Percentiles rank a stretch among this genome's conserved stretches.
Conservation (phyloP, 2,797 vertebrate species). For the Xenentodon cancila region DNA sequence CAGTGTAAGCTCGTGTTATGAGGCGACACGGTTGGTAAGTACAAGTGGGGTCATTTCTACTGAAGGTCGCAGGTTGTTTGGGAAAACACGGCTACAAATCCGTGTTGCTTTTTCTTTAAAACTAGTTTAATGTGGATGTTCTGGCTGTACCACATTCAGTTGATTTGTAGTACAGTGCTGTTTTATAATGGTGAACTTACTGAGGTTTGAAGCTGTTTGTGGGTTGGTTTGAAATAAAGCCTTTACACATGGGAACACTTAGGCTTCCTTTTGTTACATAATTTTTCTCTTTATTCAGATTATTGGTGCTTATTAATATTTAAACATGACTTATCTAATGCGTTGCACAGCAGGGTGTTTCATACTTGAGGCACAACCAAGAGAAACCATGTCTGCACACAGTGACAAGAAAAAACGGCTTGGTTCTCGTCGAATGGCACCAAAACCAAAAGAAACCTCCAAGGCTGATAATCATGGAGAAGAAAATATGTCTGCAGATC, state of each 20-base stretch:
- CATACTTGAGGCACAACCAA: slow-evolving; percentile 45
- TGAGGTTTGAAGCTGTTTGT: neutral
- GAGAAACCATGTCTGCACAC: slow-evolving; percentile 65
- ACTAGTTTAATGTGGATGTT: too few relatives aligned
- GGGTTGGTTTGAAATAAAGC: neutral
- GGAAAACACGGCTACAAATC: neutral
- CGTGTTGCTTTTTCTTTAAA: too few relatives aligned
- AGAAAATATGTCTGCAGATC: neutral
- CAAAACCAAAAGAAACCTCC: slow-evolving; percentile 24
- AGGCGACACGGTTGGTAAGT: slow-evolving; percentile 52
- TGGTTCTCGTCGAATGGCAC: slow-evolving; percentile 58
- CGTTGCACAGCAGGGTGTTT: slow-evolving; percentile 33
- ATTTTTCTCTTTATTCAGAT: neutral
- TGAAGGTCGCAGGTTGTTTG: neutral
- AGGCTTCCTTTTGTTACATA: too few relatives aligned
- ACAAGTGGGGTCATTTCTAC: neutral
- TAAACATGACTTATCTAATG: slow-evolving; percentile 10
- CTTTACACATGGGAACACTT: too few relatives aligned
- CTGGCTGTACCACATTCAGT: too few relatives aligned
- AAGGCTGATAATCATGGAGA: slow-evolving; percentile 3
- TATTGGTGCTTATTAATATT: neutral
- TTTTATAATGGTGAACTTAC: neutral
- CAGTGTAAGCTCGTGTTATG: slow-evolving; percentile 20
- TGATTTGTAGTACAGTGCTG: too few relatives aligned
- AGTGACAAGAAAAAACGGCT: slow-evolving; percentile 66